Percentiles rank a stretch among this genome's conserved stretches.
Conservation (phyloP, 2,888 invertebrate species). For the Blastobasis adustella region DNA sequence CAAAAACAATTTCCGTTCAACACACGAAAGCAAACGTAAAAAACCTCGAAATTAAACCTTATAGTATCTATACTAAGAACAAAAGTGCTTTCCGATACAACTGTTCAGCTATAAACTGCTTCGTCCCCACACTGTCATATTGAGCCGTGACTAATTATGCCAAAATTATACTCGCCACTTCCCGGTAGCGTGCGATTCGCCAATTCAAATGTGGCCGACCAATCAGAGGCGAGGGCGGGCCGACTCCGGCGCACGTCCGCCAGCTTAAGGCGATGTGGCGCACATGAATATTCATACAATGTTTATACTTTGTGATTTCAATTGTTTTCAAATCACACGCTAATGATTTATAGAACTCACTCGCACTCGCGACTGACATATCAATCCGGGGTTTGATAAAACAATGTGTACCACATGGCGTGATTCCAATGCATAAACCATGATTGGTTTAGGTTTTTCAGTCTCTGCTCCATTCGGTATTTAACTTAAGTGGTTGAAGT, state of each 20-base stretch:
- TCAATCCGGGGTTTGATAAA: no score
- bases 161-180: slow-evolving; percentile 59
- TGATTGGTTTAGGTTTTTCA: no score
- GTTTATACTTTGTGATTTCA: slow-evolving; percentile 15
- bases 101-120: slow-evolving; percentile 14
- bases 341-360: no score
- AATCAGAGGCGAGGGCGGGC: slow-evolving; percentile 60
- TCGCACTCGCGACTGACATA: no score
- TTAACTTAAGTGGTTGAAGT: no score
- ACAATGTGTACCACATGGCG: no score
- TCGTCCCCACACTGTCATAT: slow-evolving; percentile 29
- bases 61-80: neutral
- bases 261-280: slow-evolving; percentile 24
- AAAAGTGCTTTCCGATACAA: neutral
- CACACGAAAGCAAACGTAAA: neutral
- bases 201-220: slow-evolving; percentile 50
- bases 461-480: no score
- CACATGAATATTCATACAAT: slow-evolving; percentile 54
- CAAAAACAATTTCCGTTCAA: neutral
- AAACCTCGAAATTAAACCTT: neutral
- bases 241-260: slow-evolving; percentile 57
- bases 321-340: slow-evolving; percentile 5
- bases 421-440: no score
- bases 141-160: slow-evolving; percentile 70
- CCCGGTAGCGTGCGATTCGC: slow-evolving; percentile 50